Percentiles rank a stretch among this genome's conserved stretches.
Conservation (phyloP, 1,140 invertebrate species). For the Homarus americanus region DNA sequence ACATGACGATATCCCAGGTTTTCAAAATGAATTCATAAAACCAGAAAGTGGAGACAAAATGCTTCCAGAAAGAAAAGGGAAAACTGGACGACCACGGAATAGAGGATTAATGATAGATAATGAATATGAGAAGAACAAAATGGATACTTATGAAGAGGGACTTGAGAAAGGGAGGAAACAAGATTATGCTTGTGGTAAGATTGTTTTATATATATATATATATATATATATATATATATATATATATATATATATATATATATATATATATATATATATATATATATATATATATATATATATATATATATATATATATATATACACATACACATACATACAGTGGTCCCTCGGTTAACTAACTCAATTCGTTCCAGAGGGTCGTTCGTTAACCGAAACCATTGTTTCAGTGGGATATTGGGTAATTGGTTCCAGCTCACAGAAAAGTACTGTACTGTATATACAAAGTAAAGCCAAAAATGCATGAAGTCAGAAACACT, state of each 20-base stretch:
- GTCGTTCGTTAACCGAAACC: no score
- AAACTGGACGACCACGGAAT: background rate
- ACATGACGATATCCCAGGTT: background rate
- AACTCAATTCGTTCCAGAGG: no score
- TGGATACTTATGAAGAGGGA: background rate
- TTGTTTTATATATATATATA: background rate
- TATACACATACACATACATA: background rate
- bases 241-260: background rate
- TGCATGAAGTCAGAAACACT: no score
- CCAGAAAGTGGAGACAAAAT: background rate
- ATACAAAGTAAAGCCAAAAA: no score
- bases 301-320: background rate
- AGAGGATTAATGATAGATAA: background rate
- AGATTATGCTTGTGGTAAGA: conserved; percentile 38
- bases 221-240: conserved; percentile 13
- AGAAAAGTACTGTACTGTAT: no score
- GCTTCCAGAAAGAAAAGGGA: background rate
- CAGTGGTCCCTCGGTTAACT: no score
- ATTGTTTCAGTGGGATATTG: no score
- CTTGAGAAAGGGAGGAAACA: conserved; percentile 15
- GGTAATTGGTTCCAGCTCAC: no score
- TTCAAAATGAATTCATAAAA: background rate
- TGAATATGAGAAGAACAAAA: background rate
- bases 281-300: no score
- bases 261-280: background rate